A percentile compares a stretch with the other conserved stretches of the same genome.
phyloP scores from a whole-genome alignment of 2,888 invertebrate genomes.

The Arctia plantaginis region DNA sequence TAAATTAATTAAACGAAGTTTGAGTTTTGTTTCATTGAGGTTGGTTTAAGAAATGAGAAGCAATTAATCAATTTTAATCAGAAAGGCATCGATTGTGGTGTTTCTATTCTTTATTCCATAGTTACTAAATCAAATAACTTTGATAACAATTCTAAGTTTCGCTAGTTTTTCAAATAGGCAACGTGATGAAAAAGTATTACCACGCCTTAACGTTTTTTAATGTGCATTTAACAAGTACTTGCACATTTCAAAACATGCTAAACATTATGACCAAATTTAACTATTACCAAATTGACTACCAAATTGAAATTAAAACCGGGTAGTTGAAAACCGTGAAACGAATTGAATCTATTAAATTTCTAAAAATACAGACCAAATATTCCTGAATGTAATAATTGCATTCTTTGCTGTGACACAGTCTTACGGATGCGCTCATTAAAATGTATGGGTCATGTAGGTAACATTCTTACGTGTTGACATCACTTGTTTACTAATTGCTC shows the following conservation, averaged over 20 bases:
- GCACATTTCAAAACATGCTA: no score
- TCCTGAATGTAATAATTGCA: background rate
- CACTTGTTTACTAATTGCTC: background rate
- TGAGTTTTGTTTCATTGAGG: background rate
- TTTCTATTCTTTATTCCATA: background rate
- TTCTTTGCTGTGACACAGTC: background rate
- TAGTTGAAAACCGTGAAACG: no score
- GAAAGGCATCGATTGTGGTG: background rate
- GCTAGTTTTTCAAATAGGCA: no score
- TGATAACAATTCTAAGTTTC: no score
- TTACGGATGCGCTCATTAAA: conserved; percentile 3
- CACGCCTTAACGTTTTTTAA: no score
- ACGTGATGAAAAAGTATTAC: no score
- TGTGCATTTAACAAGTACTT: no score
- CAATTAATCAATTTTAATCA: background rate
- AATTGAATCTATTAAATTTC: background rate
- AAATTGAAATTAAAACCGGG: no score
- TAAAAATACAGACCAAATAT: background rate
- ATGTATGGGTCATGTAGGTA: background rate
- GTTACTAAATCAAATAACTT: no score
- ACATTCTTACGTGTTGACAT: background rate
- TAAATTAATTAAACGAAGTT: background rate
- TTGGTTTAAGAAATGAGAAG: background rate
- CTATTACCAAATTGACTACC: no score
- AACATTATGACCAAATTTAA: no score